Evolutionary conservation across 2,888 invertebrate species (phyloP), one percentile per base, ranked within the genome.

Genomic region (Cactoblastis cactorum): DNA sequence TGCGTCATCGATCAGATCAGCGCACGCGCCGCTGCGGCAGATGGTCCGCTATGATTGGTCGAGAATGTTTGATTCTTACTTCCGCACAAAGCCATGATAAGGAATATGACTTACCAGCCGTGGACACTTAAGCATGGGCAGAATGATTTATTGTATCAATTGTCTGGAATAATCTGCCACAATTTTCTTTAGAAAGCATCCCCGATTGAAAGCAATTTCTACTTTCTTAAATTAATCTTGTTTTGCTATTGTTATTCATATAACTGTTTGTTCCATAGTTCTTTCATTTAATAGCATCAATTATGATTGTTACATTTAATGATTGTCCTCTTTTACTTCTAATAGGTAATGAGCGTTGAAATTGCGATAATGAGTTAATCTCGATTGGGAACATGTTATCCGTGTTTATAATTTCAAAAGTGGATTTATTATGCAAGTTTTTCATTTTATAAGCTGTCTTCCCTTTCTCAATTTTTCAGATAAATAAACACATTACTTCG

Each of bases 21-120:
- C 77, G 85, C 86, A 81, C 83, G 80, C 80, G 86, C 79, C 80
- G 86, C 79, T 68, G 67, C 70, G 76, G 85, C 88, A 89, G 87
- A 83, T 89, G 89, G 74, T 77, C 63, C 53, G 59, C 59, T 61
- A 67, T 75, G 81, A 88, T 88, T 89, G 88, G 88, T 78, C 70
- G 75, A 68, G 64, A 68, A 54, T 74, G 74, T 81, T 83, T 81
- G 75, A 77, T 80, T 80, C 74, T 59, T 75, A 84, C 85, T 88
- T 87, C 88, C 85, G 82, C 71, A 81, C 81, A 82, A 81, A 75
- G 67, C 68, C 63, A 51, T 74, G 83, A 86, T 86, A 87, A 84
- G 83, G 72, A 79, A 75, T 74, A 82, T 78, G 74, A 78, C 77
- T 81, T 82, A 65, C 53, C 58, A 32, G 18, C 39, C 32, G 33